Percentiles rank a stretch among this genome's conserved stretches.
Conservation (phyloP, 2,113 vertebrate genomes). For the Salminus brasiliensis region DNA sequence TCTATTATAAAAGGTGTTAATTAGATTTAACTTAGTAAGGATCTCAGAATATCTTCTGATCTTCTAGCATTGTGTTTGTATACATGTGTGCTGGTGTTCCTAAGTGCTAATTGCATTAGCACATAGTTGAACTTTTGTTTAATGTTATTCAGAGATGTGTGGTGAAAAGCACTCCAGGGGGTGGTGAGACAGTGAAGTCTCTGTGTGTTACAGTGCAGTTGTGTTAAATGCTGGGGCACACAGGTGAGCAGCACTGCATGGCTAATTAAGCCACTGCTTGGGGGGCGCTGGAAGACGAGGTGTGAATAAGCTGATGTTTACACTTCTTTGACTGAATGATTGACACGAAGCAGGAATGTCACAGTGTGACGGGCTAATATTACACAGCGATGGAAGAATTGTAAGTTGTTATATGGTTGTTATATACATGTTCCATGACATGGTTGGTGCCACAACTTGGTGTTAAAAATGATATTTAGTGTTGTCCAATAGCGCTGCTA, state of each 20-base stretch:
- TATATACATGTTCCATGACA: too few species aligned
- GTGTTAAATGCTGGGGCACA: not conserved
- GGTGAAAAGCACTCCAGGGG: not conserved
- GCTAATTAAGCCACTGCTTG: not conserved
- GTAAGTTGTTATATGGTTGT: too few species aligned
- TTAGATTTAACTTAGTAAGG: not conserved
- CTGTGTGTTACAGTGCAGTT: not conserved
- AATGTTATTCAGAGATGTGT: not conserved
- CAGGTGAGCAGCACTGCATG: not conserved
- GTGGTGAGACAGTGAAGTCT: not conserved
- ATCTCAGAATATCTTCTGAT: not conserved
- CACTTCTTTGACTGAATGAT: not conserved
- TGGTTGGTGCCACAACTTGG: too few species aligned
- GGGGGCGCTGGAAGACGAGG: not conserved
- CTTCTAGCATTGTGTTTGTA: not conserved
- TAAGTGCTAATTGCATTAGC: slow-evolving; percentile 21
- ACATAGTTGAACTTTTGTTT: slow-evolving; percentile 1
- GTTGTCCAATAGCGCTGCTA: too few species aligned
- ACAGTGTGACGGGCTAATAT: too few species aligned
- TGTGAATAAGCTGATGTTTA: not conserved
- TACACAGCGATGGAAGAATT: too few species aligned
- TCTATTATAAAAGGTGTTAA: slow-evolving; percentile 32
- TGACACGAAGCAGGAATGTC: not conserved
- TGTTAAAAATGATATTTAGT: too few species aligned
- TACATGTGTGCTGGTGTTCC: not conserved